Evolutionary conservation across 2,888 invertebrate species (phyloP).

Genomic region (Caradrina clavipalpis): DNA sequence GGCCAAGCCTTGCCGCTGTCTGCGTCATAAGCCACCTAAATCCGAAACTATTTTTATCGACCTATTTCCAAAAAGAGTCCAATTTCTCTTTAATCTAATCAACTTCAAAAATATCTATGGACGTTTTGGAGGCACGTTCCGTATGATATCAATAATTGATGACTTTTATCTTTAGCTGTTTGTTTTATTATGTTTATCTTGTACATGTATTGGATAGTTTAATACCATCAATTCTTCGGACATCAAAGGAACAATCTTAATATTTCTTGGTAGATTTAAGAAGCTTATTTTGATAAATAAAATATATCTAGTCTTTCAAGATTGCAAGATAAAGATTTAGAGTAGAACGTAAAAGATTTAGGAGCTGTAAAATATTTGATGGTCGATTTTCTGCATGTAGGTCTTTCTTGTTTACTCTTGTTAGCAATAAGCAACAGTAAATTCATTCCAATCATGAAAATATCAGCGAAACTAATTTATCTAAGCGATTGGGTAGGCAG

Average conservation of each 20-base stretch:
- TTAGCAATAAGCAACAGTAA: conserved; percentile 2
- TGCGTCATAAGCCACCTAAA: conserved; percentile 47
- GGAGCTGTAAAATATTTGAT: conserved; percentile 12
- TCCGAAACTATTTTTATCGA: conserved; percentile 47
- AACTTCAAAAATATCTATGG: conserved; percentile 21
- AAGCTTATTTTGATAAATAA: conserved; percentile 26
- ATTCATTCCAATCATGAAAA: conserved; percentile 25
- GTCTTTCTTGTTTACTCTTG: background rate
- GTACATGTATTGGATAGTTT: conserved; percentile 7
- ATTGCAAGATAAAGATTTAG: conserved; percentile 11
- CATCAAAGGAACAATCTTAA: conserved; percentile 13
- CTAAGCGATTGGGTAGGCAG: conserved; percentile 4
- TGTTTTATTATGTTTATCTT: conserved; percentile 11
- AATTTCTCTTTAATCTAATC: conserved; percentile 49
- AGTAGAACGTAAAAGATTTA: conserved; percentile 25
- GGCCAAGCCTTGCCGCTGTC: conserved; percentile 12
- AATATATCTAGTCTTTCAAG: background rate
- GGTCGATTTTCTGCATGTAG: conserved; percentile 13
- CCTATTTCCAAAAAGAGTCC: conserved; percentile 29
- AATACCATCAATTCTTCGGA: conserved; percentile 3
- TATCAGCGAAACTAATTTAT: conserved; percentile 26
- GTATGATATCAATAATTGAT: conserved; percentile 47
- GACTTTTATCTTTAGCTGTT: conserved; percentile 23
- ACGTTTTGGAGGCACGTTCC: conserved; percentile 25
- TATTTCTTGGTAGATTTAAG: conserved; percentile 1